Evolutionary conservation across 2,888 invertebrate genomes (phyloP), one percentile per base, ranked within the genome.

Genomic region (Machimus rusticus): DNA sequence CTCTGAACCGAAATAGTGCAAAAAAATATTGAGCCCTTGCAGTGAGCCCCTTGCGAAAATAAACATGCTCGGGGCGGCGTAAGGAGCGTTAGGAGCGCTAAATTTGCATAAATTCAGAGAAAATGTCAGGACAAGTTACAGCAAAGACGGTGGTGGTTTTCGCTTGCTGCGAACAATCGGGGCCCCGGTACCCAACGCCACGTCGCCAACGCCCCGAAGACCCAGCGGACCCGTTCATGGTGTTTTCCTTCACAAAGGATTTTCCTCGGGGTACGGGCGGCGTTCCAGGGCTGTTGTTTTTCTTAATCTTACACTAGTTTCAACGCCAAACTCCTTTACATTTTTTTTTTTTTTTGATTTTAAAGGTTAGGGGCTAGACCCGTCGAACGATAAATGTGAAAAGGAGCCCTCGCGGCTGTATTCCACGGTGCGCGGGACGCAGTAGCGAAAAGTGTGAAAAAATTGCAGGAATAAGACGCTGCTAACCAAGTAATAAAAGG

Each of bases 91-190:
- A 57, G 57, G 57, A 57, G 8, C 81, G 34, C 28, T 14, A 31
- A 81, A 81, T 55, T 81, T 81, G 57, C 55, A 81, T 81, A 81
- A 81, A 28, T 28, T 81, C 31, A 31, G 31, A 55, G 81, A 81
- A 55, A 81, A 81, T 81, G 28, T 81, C 55, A 55, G 55, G 34
- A 81, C 55, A 81, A 81, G 51, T 81, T 55, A 81, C n/a, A 28
- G n/a, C 31, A 55, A 51, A 55, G 51, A 51, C 31, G 23, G 8
- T 66, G 28, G 55, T 55, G 51, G 23, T 34, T 55, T 55, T 81
- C 8, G 46, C 5, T 81, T 5, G 31, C 81, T 14, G 34, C 34
- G 23, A 81, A 55, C 79, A 55, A 55, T 51, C 79, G 46, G 19
- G 51, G 43, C 31, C 28, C 23, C 16, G 19, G 31, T 19, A 79